Evolutionary conservation across 53 echinoderm and acorn worm species (phyloP), one percentile per base, ranked within the genome.

Genomic region (Mesocentrotus franciscanus): DNA sequence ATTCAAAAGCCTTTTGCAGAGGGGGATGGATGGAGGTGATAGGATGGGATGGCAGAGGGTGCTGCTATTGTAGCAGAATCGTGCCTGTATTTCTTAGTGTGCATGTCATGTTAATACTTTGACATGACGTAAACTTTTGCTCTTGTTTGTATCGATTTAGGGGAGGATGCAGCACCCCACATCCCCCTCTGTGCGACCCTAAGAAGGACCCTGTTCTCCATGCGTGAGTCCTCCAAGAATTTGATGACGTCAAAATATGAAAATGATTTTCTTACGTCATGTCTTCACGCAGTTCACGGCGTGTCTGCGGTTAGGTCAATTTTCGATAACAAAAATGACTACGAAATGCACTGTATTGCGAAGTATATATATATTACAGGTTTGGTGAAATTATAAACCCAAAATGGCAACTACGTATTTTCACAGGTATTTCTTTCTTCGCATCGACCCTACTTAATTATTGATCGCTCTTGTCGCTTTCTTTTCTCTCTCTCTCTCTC

Each of bases 181-280:
- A 26, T 0, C 13, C 29, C 26, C 57, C 26, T 85, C 6, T 0
- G 27, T 58, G 8, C 58, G 15, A 8, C 42, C 42, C 2, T 57
- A 27, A 58, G 15, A 13, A 24, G 42, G 87, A 87, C 57, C 12
- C 26, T 17, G 24, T 49, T 2, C n/a, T 58, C 87, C 18, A 15
- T 57, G 87, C 58, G 87, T 87, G 87, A 59, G 87, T 87, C 87
- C 87, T 26, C 8, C 34, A 93, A 93, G 62, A 93, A 93, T 93
- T 55, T 34, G 16, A 26, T 93, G 94, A 93, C 94, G 94, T 93
- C 94, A 93, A 55, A 66, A 35, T 64, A 18, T 66, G 58, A 87
- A 91, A 64, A 66, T 62, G 61, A 66, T 10, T 61, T 62, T 35
- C 22, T 91, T 36, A 58, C 91, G 91, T 91, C 64, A 66, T 39